phyloP scores from a whole-genome alignment of 1,140 invertebrate species.

The Sycobia sp. region DNA sequence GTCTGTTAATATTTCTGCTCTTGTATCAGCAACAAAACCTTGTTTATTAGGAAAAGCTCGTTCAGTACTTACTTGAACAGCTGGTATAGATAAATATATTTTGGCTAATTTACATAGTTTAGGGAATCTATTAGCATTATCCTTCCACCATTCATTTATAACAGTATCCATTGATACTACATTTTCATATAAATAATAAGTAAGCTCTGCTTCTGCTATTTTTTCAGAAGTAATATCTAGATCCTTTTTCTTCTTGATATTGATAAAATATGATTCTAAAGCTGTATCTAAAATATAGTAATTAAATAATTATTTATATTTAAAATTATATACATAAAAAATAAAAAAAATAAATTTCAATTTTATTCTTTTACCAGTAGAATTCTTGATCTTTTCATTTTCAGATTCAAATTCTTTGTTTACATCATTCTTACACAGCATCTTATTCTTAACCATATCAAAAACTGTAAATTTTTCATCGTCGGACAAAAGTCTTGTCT shows the following conservation, averaged over 20 bases:
- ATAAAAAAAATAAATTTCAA: not conserved
- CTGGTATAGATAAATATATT: conserved; percentile 26
- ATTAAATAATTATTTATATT: not conserved
- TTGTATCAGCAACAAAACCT: conserved; percentile 23
- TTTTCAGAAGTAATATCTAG: conserved; percentile 13
- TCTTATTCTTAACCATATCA: conserved; percentile 30
- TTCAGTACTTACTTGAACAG: conserved; percentile 26
- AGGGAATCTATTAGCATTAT: conserved; percentile 20
- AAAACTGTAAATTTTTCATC: conserved; percentile 30
- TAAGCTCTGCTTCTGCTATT: conserved; percentile 26
- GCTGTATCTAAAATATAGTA: conserved; percentile 5
- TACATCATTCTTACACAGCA: conserved; percentile 12
- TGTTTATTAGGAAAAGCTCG: conserved; percentile 29
- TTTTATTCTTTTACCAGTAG: conserved; percentile 15
- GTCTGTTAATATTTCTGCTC: conserved; percentile 24
- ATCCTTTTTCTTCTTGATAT: conserved; percentile 20
- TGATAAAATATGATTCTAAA: conserved; percentile 23
- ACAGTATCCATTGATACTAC: conserved; percentile 23
- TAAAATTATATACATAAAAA: not conserved
- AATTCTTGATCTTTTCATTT: conserved; percentile 14
- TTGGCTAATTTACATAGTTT: conserved; percentile 23
- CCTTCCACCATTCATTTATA: conserved; percentile 26
- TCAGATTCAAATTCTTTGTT: conserved; percentile 3
- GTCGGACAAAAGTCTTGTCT: conserved; percentile 26
- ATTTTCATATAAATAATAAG: conserved; percentile 25